A percentile compares a stretch with the other conserved stretches of the same genome.
Evolutionary conservation across 2,113 vertebrate genomes (phyloP).

Genomic region (Laticauda colubrina): DNA sequence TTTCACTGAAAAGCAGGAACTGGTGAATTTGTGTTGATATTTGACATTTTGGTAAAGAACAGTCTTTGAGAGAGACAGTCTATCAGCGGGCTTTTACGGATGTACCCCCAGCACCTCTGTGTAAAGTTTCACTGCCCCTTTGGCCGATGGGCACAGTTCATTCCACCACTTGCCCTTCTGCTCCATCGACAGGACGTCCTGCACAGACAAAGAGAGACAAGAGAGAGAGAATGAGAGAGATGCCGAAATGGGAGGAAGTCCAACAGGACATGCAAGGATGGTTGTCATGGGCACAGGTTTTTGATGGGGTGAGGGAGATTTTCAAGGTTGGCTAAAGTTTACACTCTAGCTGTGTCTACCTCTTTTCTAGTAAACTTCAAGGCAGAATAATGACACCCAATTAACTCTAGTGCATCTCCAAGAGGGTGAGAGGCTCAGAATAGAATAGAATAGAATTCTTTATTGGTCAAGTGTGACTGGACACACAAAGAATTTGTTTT

Average conservation of each 20-base stretch:
- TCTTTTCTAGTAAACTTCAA: neutral
- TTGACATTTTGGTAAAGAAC: neutral
- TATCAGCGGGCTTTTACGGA: neutral
- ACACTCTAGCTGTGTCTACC: neutral
- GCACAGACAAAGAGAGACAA: neutral
- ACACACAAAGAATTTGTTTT: too few relatives aligned
- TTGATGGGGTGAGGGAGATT: neutral
- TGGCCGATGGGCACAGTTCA: slow-evolving; percentile 87
- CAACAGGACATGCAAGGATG: too few relatives aligned
- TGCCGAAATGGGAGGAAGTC: too few relatives aligned
- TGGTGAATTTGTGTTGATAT: neutral
- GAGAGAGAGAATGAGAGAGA: neutral
- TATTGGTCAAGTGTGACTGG: too few relatives aligned
- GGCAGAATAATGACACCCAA: neutral
- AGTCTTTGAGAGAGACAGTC: neutral
- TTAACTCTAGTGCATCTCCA: neutral
- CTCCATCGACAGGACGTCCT: slow-evolving; percentile 76
- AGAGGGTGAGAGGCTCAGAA: too few relatives aligned
- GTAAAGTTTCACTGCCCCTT: slow-evolving; percentile 75
- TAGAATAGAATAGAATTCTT: too few relatives aligned
- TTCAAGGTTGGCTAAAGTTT: neutral
- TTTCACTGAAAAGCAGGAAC: neutral
- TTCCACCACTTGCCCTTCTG: slow-evolving; percentile 72
- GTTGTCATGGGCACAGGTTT: neutral
- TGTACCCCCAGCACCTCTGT: slow-evolving; percentile 15